Evolutionary conservation across 2,888 invertebrate species (phyloP).

Genomic region (Sphaeridia pumilis): DNA sequence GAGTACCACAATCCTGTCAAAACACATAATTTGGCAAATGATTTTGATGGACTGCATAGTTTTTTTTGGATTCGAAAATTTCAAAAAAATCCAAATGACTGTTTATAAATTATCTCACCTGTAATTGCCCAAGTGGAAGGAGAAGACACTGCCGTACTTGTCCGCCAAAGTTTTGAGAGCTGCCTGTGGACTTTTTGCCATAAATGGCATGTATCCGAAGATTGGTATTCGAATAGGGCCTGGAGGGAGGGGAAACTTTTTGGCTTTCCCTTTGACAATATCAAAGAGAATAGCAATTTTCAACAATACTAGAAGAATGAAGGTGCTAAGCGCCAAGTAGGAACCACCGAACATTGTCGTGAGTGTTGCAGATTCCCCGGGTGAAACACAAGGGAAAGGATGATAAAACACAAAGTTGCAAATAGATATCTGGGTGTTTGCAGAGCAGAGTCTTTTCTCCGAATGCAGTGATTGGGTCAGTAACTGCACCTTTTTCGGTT

Average conservation of each 20-base stretch:
- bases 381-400: not conserved
- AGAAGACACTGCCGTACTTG: conserved; percentile 27
- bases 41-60: not conserved
- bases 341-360: not conserved
- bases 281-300: not conserved
- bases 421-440: not conserved
- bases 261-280: not conserved
- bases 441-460: not conserved
- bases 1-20: conserved; percentile 28
- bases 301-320: not conserved
- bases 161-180: conserved; percentile 20
- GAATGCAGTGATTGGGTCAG: not conserved
- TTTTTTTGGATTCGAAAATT: not conserved
- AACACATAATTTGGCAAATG: not conserved
- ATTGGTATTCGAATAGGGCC: conserved; percentile 33
- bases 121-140: conserved; percentile 31
- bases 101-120: conserved; percentile 20
- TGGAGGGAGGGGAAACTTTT: conserved; percentile 19
- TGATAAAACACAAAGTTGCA: not conserved
- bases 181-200: conserved; percentile 26
- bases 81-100: not conserved
- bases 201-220: conserved; percentile 34
- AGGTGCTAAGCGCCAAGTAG: not conserved
- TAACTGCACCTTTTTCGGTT: not conserved
- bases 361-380: not conserved